Conservation (phyloP, 1,140 invertebrate genomes). For the Listronotus bonariensis region DNA sequence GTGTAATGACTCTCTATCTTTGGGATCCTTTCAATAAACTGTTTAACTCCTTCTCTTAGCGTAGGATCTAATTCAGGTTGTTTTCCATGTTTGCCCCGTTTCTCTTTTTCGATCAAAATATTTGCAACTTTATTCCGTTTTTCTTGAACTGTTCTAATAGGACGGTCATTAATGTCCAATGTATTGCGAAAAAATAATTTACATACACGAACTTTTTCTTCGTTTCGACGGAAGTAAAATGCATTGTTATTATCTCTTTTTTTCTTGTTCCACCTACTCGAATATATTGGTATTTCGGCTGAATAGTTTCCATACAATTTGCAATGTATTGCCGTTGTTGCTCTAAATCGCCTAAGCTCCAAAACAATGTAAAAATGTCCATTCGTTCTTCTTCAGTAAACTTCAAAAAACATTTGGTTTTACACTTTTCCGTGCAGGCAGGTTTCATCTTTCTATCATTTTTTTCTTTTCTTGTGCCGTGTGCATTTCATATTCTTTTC, state of each 20-base stretch:
- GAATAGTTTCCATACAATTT: too few species aligned
- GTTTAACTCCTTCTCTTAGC: slow-evolving; percentile 5
- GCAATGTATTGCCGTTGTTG: too few species aligned
- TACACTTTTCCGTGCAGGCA: too few species aligned
- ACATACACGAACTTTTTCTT: slow-evolving; percentile 14
- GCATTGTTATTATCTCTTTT: too few species aligned
- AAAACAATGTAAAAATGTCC: too few species aligned
- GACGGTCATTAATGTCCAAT: slow-evolving; percentile 19
- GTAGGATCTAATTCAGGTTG: slow-evolving; percentile 1
- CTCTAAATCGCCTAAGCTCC: too few species aligned
- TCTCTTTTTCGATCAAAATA: slow-evolving; percentile 2
- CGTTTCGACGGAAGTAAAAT: too few species aligned
- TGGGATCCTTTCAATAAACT: slow-evolving; percentile 2
- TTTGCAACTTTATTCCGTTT: slow-evolving; percentile 10
- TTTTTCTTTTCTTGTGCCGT: slow-evolving; percentile 2
- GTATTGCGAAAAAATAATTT: slow-evolving; percentile 14
- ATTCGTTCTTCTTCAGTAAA: too few species aligned
- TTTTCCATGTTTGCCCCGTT: slow-evolving; percentile 4
- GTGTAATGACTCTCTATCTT: slow-evolving; percentile 10
- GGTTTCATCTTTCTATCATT: too few species aligned
- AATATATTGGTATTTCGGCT: too few species aligned
- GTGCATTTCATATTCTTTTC: not conserved
- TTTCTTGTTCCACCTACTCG: too few species aligned
- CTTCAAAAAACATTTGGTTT: too few species aligned
- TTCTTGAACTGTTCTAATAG: slow-evolving; percentile 12